A percentile compares a stretch with the other conserved stretches of the same genome.
These are phyloP conservation scores for Choristoneura fumiferana DNA, from an alignment of 1,140 invertebrate genomes.

Conservation along the genomic window DNA sequence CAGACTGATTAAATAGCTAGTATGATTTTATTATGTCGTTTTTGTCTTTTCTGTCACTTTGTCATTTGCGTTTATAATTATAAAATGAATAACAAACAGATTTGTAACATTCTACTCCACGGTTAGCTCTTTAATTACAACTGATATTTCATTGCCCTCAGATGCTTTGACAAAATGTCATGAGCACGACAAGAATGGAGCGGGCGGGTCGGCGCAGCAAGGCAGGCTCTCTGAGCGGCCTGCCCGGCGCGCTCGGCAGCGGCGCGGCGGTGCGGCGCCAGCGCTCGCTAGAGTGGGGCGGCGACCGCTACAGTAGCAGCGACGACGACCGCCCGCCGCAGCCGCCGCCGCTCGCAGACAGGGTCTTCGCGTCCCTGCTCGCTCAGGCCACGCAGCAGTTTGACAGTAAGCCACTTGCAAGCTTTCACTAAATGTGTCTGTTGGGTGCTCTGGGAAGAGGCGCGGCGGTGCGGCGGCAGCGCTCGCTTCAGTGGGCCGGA, in stretches of 20 bases:
- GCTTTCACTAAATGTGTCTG: constrained; percentile 22
- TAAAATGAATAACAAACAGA: too few species aligned
- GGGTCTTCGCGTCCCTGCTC: constrained; percentile 81
- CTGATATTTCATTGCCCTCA: constrained; percentile 34
- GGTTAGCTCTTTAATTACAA: neutral
- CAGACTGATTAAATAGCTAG: too few species aligned
- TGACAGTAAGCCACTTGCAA: constrained; percentile 66
- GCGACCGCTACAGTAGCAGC: constrained; percentile 82
- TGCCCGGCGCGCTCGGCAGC: constrained; percentile 42
- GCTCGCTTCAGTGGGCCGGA: constrained; percentile 83
- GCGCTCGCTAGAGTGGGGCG: constrained; percentile 82
- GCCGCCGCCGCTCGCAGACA: constrained; percentile 79
- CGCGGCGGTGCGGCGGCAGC: constrained; percentile 78
- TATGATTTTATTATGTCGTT: too few species aligned
- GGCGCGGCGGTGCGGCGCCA: constrained; percentile 77
- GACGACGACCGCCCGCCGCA: constrained; percentile 80
- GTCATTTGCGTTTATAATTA: too few species aligned
- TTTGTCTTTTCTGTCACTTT: too few species aligned
- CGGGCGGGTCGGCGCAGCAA: constrained; percentile 65
- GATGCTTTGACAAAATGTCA: constrained; percentile 53
- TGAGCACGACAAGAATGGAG: constrained; percentile 62
- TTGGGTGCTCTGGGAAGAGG: constrained; percentile 38
- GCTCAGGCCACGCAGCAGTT: constrained; percentile 82
- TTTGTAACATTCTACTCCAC: constrained; percentile 20
- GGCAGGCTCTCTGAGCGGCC: constrained; percentile 66